Base-by-base conservation (phyloP, 2,113 vertebrate genomes). In the Eonycteris spelaea region DNA sequence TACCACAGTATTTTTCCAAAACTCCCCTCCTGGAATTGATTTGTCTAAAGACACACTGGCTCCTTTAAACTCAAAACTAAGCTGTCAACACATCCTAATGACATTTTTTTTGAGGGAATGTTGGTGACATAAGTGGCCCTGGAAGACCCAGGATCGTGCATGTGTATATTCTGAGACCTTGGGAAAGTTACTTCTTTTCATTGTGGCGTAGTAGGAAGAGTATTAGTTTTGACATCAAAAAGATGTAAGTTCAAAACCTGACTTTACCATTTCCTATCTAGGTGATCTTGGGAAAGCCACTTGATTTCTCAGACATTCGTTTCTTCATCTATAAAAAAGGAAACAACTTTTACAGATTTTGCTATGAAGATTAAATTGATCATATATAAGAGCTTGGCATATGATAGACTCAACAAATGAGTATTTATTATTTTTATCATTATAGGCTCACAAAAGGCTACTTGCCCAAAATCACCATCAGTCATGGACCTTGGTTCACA, bases 61-160 rank as follows among this genome's bases (percentile, higher is more conserved):
- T 92, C 70, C 89, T 94, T 95, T 83, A 90, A 90, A 94, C 90
- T 95, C 61, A 95, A 96, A 96, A 90, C 82, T 71, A 67, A 93
- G 89, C 68, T 90, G 92, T 96, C 89, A 77, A 79, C 51, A 90
- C n/a, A 84, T 90, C 40, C 48, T 87, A 87, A 87, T 84, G 80
- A 24, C 48, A 70, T 70, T 84, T 86, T 53, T 79, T 45, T 26
- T 53, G 74, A 92, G 70, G 57, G 65, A 73, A 91, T 57, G 43
- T 55, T 78, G 80, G 74, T 74, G 89, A 78, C 48, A 15, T 82
- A 90, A 82, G 35, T 53, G 80, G 73, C 15, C 48, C 38, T 77
- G 55, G 75, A 83, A 87, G 75, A 74, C 1, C 12, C 70, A 55
- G 61, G 13, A 59, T 57, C n/a, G 21, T 28, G 73, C 3, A 2